These are phyloP conservation scores for Gonatopus flavifemur DNA, from an alignment of 1,140 invertebrate species.

Conservation along the genomic window DNA sequence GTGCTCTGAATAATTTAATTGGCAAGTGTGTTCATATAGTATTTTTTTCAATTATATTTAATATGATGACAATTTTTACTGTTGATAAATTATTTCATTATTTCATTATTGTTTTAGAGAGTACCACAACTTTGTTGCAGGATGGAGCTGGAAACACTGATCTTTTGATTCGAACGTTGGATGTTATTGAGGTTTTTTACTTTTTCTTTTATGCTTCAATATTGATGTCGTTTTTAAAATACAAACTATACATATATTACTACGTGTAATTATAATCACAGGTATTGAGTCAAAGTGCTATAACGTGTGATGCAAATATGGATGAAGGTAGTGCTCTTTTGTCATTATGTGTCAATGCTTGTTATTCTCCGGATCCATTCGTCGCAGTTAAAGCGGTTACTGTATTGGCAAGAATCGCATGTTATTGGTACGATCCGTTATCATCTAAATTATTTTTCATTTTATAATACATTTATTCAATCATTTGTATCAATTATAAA, in stretches of 20 bases:
- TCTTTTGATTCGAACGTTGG: constrained; percentile 51
- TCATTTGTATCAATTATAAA: constrained; percentile 2
- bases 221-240: not conserved
- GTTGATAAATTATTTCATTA: constrained; percentile 3
- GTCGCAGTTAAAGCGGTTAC: constrained; percentile 71
- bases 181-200: constrained; percentile 50
- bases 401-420: constrained; percentile 68
- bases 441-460: not conserved
- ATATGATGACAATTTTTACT: not conserved
- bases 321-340: constrained; percentile 49
- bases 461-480: constrained; percentile 1
- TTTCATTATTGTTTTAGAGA: constrained; percentile 36
- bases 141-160: constrained; percentile 47
- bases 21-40: constrained; percentile 29
- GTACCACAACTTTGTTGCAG: constrained; percentile 48
- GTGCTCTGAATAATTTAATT: constrained; percentile 68
- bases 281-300: constrained; percentile 52
- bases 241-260: not conserved
- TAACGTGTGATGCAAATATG: constrained; percentile 54
- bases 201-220: not conserved
- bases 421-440: constrained; percentile 66
- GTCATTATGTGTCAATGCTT: constrained; percentile 54
- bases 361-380: constrained; percentile 64
- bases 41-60: constrained; percentile 1
- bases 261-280: constrained; percentile 17